Evolutionary conservation across 2,888 invertebrate species (phyloP), one percentile per base, ranked within the genome.

Genomic region (Listrodromus nycthemerus): DNA sequence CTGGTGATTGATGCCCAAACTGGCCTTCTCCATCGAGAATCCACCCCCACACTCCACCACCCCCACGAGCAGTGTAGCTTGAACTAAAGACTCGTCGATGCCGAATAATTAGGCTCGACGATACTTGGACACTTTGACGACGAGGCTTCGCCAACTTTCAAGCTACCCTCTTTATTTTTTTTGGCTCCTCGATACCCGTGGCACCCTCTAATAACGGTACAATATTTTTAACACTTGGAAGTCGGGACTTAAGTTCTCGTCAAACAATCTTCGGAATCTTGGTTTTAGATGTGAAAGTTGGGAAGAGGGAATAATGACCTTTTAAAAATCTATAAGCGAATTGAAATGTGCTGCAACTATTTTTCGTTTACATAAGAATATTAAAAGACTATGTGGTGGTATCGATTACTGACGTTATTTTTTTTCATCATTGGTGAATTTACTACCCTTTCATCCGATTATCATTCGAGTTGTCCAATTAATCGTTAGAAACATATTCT

Each of bases 31-130:
- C 75, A 66, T 67, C 21, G 50, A 41, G 61, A 66, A 37, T n/a
- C 73, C 52, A 61, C 66, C 61, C 69, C 55, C 74, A 45, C 74
- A 45, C 70, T 61, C 58, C 37, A 10, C 75, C 66, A 58, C 80
- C 16, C 30, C 69, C 73, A 45, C 30, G 50, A 37, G 48, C 63
- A 66, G 55, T 55, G 37, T 19, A 52, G 85, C 85, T 86, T 86
- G 87, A 87, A 89, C 90, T 89, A 90, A 91, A 90, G 90, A 90
- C 89, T 89, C 89, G 87, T 87, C 89, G 90, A 91, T 89, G 91
- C 90, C 91, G 91, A 91, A 91, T 91, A 91, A 91, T 91, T 91
- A 91, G 91, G 88, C 86, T 74, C 76, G 89, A 88, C 85, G 88
- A 88, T 82, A 88, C 88, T 91, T 90, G 88, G 90, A 90, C 88